Evolutionary conservation across 35 echinoderm and acorn worm species (phyloP).

Genomic region (Nesometra sesokonis): DNA sequence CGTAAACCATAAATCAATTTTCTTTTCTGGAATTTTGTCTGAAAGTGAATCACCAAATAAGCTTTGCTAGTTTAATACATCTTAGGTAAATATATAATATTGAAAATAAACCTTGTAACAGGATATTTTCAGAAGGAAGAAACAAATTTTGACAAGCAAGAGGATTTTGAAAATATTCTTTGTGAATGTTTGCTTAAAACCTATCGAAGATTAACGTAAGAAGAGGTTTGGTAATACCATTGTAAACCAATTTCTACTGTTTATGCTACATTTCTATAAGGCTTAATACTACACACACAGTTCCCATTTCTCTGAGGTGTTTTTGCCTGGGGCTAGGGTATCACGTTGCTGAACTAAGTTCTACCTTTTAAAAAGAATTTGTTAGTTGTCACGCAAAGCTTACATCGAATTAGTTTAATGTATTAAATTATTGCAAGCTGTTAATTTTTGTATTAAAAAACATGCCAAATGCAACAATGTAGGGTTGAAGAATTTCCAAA

Average conservation of each 20-base stretch:
- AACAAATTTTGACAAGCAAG: not conserved
- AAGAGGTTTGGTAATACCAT: not conserved
- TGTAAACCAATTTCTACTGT: not conserved
- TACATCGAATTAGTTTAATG: too few relatives aligned
- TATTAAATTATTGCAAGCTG: too few relatives aligned
- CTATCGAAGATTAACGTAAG: not conserved
- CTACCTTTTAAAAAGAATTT: not conserved
- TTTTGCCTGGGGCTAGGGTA: not conserved
- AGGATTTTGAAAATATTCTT: not conserved
- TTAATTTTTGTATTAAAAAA: too few relatives aligned
- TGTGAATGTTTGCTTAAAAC: not conserved
- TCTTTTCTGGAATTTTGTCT: too few relatives aligned
- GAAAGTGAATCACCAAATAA: not conserved
- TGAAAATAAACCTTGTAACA: not conserved
- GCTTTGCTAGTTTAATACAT: not conserved
- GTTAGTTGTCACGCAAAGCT: not conserved
- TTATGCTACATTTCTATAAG: not conserved
- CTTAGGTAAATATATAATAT: not conserved
- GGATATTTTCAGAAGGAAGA: not conserved
- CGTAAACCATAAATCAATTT: too few relatives aligned
- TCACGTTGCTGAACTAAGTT: not conserved
- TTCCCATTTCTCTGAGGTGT: not conserved
- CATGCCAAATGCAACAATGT: too few relatives aligned
- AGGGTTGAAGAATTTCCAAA: too few relatives aligned
- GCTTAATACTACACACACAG: not conserved